These are phyloP conservation scores for Limenitis camilla DNA, from an alignment of 2,888 invertebrate genomes.

Conservation along the genomic window DNA sequence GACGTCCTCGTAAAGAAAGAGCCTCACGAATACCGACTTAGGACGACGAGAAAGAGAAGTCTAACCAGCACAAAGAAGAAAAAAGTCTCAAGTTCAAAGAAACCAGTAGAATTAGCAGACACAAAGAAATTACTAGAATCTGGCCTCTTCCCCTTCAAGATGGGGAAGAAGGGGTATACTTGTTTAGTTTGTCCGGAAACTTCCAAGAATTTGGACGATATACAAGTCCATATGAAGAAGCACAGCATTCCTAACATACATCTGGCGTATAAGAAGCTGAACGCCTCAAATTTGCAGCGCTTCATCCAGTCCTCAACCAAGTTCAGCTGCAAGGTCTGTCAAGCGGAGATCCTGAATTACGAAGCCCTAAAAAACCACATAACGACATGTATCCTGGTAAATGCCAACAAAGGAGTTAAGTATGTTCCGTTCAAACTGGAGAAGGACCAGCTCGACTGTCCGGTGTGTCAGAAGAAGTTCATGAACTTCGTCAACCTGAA, in stretches of 20 bases:
- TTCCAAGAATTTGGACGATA: slow-evolving; percentile 41
- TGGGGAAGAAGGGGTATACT: slow-evolving; percentile 43
- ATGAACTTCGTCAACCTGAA: slow-evolving; percentile 60
- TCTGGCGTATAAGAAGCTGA: slow-evolving; percentile 58
- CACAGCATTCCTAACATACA: slow-evolving; percentile 48
- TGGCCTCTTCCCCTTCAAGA: slow-evolving; percentile 61
- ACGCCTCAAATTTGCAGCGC: slow-evolving; percentile 41
- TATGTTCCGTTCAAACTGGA: slow-evolving; percentile 61
- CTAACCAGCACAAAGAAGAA: slow-evolving; percentile 21
- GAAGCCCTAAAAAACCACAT: slow-evolving; percentile 47
- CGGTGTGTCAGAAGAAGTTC: slow-evolving; percentile 57
- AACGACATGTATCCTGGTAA: slow-evolving; percentile 44
- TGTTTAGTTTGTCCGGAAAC: slow-evolving; percentile 57
- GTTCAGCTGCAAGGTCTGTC: slow-evolving; percentile 55
- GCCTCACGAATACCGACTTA: slow-evolving; percentile 31
- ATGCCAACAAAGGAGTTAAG: slow-evolving; percentile 39
- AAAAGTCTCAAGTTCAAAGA: slow-evolving; percentile 36
- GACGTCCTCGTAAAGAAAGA: slow-evolving; percentile 44
- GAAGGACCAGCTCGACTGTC: slow-evolving; percentile 63
- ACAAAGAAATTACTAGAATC: slow-evolving; percentile 32
- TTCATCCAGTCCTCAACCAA: slow-evolving; percentile 41
- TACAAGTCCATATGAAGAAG: slow-evolving; percentile 43
- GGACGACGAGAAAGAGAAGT: slow-evolving; percentile 32
- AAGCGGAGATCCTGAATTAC: slow-evolving; percentile 42
- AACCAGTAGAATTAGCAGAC: slow-evolving; percentile 38